Base-by-base conservation (phyloP, 2,113 vertebrate species). In the Sisor rabdophorus region DNA sequence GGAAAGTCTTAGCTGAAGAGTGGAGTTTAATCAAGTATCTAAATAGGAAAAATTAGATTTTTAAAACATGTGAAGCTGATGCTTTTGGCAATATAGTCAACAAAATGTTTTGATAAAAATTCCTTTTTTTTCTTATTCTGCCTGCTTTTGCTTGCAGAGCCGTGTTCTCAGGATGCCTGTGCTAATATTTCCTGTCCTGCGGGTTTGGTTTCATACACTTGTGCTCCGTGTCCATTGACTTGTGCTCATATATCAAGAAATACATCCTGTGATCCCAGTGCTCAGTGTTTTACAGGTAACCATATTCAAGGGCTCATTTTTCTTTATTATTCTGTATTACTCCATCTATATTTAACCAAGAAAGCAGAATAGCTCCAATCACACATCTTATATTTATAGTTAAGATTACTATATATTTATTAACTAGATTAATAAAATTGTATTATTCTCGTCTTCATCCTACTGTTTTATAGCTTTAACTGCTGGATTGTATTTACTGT, bases 191-290 rank as follows among this genome's bases (percentile, higher is more conserved):
- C 87, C 17, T 98, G 95, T 82, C 88, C 92, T 0, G 52, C 63
- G 19, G 91, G 89, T 24, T 78, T 94, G 79, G 86, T 90, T 40
- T 88, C 81, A 73, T 75, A 75, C 76, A 81, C 63, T 50, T 96
- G 96, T 63, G 86, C 90, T 20, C 90, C 93, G 3, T 97, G 95
- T 76, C 94, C 93, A 59, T n/a, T 91, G 17, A 94, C 93, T 67
- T 97, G 95, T 16, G 87, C 89, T 0, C 93, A 95, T 36, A 55
- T 94, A 79, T 91, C 90, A 26, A 85, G 84, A 20, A 86, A 78
- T 24, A 64, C 47, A 0, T 2, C 12, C 5, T 96, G 95, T 79
- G 76, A 81, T 0, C 28, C 71, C 0, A 52, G 79, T 4, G 22
- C n/a, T 32, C 76, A 76, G 77, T 97, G 95, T 79, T 86, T 88